Percentiles rank a stretch among this genome's conserved stretches.
Conservation (phyloP, 2,113 vertebrate species). For the Pipa parva region DNA sequence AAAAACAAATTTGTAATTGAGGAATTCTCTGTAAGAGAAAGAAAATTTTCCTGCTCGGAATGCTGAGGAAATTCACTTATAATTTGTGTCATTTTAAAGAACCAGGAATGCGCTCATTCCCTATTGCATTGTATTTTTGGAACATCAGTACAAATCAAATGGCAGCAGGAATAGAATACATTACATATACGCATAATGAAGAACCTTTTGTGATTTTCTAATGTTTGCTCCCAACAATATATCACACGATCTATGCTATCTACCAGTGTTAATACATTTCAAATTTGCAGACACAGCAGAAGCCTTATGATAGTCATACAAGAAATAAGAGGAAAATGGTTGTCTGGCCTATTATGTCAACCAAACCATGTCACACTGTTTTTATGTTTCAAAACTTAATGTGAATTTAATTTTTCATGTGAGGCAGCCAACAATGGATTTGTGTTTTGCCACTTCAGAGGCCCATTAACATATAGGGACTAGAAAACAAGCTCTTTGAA, state of each 20-base stretch:
- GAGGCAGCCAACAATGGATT: background rate
- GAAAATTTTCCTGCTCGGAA: too few species aligned
- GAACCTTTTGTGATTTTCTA: too few species aligned
- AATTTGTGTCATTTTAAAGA: too few species aligned
- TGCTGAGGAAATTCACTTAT: too few species aligned
- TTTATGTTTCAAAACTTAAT: constrained; percentile 6
- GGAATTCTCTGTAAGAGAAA: too few species aligned
- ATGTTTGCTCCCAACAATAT: too few species aligned
- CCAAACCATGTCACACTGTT: constrained; percentile 2
- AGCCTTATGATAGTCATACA: background rate
- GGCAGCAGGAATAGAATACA: too few species aligned
- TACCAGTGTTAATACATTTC: background rate
- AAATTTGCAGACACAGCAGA: background rate
- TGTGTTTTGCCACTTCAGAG: constrained; percentile 18
- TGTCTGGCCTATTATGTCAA: background rate
- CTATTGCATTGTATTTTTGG: too few species aligned
- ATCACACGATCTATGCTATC: background rate
- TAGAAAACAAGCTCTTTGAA: constrained; percentile 7
- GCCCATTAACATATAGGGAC: constrained; percentile 22
- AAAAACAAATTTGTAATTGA: too few species aligned
- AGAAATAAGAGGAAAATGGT: background rate
- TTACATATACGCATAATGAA: too few species aligned
- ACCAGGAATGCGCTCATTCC: too few species aligned
- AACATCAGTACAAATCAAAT: too few species aligned
- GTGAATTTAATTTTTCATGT: constrained; percentile 21